phyloP scores from a whole-genome alignment of 2,888 invertebrate species.

The Empis stercorea region DNA sequence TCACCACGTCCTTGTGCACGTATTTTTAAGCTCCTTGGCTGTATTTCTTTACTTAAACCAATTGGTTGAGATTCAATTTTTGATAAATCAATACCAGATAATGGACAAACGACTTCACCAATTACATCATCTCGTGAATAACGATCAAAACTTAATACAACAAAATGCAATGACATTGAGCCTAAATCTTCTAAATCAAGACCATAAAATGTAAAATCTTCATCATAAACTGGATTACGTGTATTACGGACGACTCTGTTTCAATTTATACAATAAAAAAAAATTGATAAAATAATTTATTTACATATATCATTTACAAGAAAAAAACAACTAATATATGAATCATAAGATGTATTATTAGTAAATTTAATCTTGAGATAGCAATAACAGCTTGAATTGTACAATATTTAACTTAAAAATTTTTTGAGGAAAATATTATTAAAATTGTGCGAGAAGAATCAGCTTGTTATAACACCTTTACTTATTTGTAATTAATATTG shows the following conservation, averaged over 20 bases:
- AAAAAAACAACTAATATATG: no score
- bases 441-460: no score
- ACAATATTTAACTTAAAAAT: no score
- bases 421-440: no score
- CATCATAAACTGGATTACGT: slow-evolving; percentile 92
- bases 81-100: slow-evolving; percentile 49
- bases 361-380: no score
- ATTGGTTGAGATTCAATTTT: slow-evolving; percentile 66
- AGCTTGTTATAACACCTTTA: no score
- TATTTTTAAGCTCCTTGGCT: slow-evolving; percentile 87
- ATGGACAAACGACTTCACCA: slow-evolving; percentile 87
- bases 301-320: no score
- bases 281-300: neutral
- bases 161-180: slow-evolving; percentile 85
- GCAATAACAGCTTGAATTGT: no score
- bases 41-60: slow-evolving; percentile 76
- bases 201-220: slow-evolving; percentile 98
- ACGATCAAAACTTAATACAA: slow-evolving; percentile 88
- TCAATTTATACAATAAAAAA: neutral
- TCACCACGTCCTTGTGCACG: slow-evolving; percentile 89
- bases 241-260: slow-evolving; percentile 85
- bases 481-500: no score
- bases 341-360: no score
- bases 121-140: slow-evolving; percentile 98
- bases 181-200: slow-evolving; percentile 73